A percentile compares a stretch with the other conserved stretches of the same genome.
These are phyloP conservation scores for Garrulus glandarius DNA, from an alignment of 2,797 vertebrate species.

Conservation along the genomic window DNA sequence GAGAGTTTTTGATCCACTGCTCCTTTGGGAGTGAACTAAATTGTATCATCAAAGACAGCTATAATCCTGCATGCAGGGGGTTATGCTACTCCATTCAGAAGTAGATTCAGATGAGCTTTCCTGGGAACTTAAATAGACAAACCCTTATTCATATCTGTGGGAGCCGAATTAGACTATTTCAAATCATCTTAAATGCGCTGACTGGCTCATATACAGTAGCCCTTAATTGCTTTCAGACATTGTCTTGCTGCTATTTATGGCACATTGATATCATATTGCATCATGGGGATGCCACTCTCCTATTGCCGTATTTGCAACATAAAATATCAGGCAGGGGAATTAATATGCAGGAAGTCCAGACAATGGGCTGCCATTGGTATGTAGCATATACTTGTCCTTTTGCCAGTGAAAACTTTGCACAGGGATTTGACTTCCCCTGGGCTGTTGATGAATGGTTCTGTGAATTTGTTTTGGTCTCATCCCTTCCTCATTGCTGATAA, in stretches of 20 bases:
- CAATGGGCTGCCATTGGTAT: not conserved
- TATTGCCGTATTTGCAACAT: not conserved
- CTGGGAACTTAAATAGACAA: not conserved
- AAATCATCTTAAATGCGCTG: not conserved
- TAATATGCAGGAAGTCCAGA: not conserved
- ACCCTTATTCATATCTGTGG: not conserved
- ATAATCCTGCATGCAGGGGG: not conserved
- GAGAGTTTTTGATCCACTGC: not conserved
- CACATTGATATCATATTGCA: accelerated
- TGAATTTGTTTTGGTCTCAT: not conserved
- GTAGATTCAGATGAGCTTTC: not conserved
- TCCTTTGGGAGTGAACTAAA: not conserved
- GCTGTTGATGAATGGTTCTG: not conserved
- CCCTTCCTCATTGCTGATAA: not conserved
- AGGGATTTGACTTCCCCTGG: not conserved
- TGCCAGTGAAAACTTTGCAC: not conserved
- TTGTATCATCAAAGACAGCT: not conserved
- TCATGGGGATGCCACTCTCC: not conserved
- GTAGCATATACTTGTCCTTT: not conserved
- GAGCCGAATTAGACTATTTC: not conserved
- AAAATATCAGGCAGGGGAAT: not conserved
- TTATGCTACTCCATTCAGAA: not conserved
- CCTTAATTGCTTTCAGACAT: not conserved
- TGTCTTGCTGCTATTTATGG: not conserved
- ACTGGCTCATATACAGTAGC: not conserved